Evolutionary conservation across 53 echinoderm and acorn worm genomes (phyloP), one percentile per base, ranked within the genome.

Genomic region (Hippasteria phrygiana): DNA sequence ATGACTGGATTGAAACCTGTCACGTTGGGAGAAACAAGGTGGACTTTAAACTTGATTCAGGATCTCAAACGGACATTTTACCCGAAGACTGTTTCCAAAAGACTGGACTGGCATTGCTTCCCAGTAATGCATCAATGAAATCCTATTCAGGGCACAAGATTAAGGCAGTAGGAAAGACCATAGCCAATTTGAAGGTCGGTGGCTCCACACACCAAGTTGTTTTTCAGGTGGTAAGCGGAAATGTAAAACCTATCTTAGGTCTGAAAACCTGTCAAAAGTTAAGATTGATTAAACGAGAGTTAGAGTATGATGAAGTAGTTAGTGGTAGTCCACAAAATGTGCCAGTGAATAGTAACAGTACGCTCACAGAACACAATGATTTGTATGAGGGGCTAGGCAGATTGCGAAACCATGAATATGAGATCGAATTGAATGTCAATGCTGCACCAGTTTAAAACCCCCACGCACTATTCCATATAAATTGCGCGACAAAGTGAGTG

Each of bases 161-260:
- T 29, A 20, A 4, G 9, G 32, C 35, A 20, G 5, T 34, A 67
- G 67, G 33, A 67, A 34, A 67, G 35, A 67, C 35, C 32, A 32
- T 67, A 32, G 31, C 67, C 35, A 29, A 67, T 67, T 5, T 67
- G 32, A 67, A 29, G 32, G 67, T 34, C 29, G 33, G 35, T 67
- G 6, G 38, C 39, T 10, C 5, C 71, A 46, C 75, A 48, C 47
- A 75, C 27, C 75, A 75, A 46, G 75, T 75, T 75, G 75, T 75
- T 46, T 75, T 75, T 22, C 48, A 75, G 42, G 75, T 75, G 75
- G 75, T 75, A 47, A 75, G 75, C 43, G 50, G 75, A 48, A 75
- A 75, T 48, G 50, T 75, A 75, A 75, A 75, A 50, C 75, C 75
- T 75, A 73, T 73, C 73, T 45, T 73, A 41, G 43, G 45, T 43